Conservation (phyloP, 2,888 invertebrate species). For the Philaethria dido region DNA sequence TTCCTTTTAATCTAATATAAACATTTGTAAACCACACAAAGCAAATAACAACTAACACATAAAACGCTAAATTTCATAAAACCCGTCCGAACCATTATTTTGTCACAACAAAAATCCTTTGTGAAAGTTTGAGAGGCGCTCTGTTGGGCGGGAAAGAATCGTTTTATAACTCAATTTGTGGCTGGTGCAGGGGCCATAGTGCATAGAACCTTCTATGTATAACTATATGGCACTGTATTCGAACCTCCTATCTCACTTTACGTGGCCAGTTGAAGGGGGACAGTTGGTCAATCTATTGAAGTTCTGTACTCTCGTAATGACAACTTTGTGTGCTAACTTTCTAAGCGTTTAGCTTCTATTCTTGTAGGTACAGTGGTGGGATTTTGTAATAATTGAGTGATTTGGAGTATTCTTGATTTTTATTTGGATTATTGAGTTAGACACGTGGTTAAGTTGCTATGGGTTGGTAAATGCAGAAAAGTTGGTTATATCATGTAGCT, state of each 20-base stretch:
- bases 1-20: neutral
- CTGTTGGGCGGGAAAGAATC: conserved; percentile 66
- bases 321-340: conserved; percentile 29
- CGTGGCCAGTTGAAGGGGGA: conserved; percentile 7
- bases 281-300: conserved; percentile 9
- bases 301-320: conserved; percentile 37
- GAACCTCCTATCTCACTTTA: conserved; percentile 2
- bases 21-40: neutral
- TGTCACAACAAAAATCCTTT: conserved; percentile 52
- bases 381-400: conserved; percentile 15
- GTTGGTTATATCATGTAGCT: no score
- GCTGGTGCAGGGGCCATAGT: conserved; percentile 58
- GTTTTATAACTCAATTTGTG: conserved; percentile 80
- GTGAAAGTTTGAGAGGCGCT: conserved; percentile 71
- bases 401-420: neutral
- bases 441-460: neutral
- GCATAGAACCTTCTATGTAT: conserved; percentile 28
- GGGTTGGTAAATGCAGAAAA: no score
- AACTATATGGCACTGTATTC: conserved; percentile 3
- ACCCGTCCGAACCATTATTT: conserved; percentile 35
- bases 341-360: conserved; percentile 32
- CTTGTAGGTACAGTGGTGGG: neutral
- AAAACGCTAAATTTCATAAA: conserved; percentile 19
- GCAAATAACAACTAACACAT: conserved; percentile 22
- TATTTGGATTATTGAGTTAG: conserved; percentile 7